Conservation (phyloP, 2,888 invertebrate species). For the Callyntrura guangdongensis region DNA sequence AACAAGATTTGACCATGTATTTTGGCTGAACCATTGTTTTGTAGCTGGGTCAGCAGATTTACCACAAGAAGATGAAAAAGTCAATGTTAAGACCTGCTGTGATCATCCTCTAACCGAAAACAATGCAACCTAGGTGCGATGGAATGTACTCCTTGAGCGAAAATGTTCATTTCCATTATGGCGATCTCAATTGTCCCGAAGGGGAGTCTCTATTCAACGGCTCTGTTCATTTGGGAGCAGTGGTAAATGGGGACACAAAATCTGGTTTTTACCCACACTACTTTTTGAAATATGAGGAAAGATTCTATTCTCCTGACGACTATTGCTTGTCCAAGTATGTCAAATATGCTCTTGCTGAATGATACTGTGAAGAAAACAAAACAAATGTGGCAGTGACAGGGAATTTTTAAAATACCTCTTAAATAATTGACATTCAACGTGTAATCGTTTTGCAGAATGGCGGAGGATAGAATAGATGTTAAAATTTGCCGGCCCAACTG, state of each 20-base stretch:
- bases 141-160: conserved; percentile 78
- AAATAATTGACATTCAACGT: not conserved
- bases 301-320: conserved; percentile 79
- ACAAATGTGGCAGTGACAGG: too few relatives aligned
- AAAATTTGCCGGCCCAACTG: conserved; percentile 77
- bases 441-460: conserved; percentile 60
- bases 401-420: not conserved
- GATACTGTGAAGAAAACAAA: too few relatives aligned
- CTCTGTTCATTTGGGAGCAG: conserved; percentile 67
- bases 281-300: conserved; percentile 77
- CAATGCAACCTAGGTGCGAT: conserved; percentile 77
- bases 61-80: conserved; percentile 70
- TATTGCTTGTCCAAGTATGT: conserved; percentile 75
- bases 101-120: conserved; percentile 70
- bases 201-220: conserved; percentile 71
- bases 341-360: too few relatives aligned
- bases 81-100: conserved; percentile 80
- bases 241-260: conserved; percentile 77
- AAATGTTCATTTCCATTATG: conserved; percentile 77
- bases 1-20: too few relatives aligned
- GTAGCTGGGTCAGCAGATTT: conserved; percentile 53
- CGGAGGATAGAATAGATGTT: conserved; percentile 77
- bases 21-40: too few relatives aligned
- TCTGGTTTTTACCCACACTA: conserved; percentile 80
- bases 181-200: conserved; percentile 74